Percentiles rank a stretch among this genome's conserved stretches.
phyloP scores from a whole-genome alignment of 2,113 vertebrate genomes.

The Nycticebus coucang region DNA sequence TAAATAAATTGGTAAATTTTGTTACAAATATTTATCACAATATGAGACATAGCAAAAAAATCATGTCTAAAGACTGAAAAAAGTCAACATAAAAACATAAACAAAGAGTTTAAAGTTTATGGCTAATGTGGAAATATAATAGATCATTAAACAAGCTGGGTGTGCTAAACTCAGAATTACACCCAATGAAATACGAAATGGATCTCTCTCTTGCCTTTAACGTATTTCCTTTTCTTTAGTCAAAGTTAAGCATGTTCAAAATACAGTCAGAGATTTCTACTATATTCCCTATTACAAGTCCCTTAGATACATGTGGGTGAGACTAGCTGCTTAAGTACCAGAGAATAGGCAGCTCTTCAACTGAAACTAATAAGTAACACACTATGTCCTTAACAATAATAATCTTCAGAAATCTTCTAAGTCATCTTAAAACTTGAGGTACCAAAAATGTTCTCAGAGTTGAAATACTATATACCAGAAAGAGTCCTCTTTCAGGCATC shows the following conservation, averaged over 20 bases:
- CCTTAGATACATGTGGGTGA: neutral
- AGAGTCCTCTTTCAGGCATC: neutral
- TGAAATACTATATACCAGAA: neutral
- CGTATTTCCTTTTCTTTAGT: neutral
- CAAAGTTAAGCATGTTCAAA: conserved; percentile 49
- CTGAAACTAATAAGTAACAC: neutral
- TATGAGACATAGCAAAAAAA: neutral
- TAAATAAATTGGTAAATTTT: neutral
- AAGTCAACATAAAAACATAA: conserved; percentile 4
- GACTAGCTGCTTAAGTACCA: neutral
- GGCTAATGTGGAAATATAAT: neutral
- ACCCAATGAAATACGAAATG: neutral
- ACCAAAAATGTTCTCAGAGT: neutral
- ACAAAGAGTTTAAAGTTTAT: neutral
- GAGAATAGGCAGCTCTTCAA: neutral
- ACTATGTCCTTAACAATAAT: neutral
- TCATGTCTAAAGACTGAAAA: conserved; percentile 7
- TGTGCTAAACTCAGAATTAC: conserved; percentile 23
- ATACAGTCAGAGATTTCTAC: neutral
- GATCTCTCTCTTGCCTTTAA: neutral
- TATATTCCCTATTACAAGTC: neutral
- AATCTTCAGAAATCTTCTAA: conserved; percentile 9
- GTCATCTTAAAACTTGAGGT: neutral
- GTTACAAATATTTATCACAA: neutral
- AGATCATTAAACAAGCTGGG: neutral